Percentiles rank a stretch among this genome's conserved stretches.
phyloP scores from a whole-genome alignment of 2,888 invertebrate genomes.

The Xestia rhomboidea region DNA sequence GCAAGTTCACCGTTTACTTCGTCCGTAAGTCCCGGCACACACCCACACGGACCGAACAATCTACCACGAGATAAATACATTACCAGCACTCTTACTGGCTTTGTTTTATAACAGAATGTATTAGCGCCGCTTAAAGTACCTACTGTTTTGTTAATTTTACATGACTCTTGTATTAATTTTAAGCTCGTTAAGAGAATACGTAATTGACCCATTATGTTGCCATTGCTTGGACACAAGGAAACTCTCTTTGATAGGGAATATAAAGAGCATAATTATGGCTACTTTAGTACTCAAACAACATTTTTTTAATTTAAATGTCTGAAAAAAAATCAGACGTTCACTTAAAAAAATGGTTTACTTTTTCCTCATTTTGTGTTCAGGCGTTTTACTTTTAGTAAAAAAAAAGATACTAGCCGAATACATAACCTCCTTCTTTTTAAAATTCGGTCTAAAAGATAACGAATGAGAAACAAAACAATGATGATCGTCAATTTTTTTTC shows the following conservation, averaged over 20 bases:
- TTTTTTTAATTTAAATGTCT: no score
- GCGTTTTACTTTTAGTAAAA: no score
- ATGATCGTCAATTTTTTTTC: no score
- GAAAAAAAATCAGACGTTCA: no score
- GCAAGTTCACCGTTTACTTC: not conserved
- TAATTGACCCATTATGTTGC: not conserved
- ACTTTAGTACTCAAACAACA: no score
- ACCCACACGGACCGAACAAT: not conserved
- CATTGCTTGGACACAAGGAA: not conserved
- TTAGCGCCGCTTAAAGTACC: not conserved
- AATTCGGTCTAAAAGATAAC: no score
- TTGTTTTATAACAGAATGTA: conserved; percentile 22
- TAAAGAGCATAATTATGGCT: no score
- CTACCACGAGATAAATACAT: conserved; percentile 45
- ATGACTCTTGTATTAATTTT: not conserved
- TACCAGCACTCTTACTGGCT: conserved; percentile 21
- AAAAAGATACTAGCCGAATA: no score
- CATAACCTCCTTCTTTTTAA: no score
- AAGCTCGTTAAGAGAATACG: not conserved
- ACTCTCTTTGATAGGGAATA: not conserved
- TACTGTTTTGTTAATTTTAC: not conserved
- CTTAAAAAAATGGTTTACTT: no score
- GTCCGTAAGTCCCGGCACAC: not conserved
- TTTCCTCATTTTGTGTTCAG: no score
- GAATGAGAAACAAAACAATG: no score